Percentiles rank a stretch among this genome's conserved stretches.
phyloP scores from a whole-genome alignment of 2,797 vertebrate genomes.

The Glossophaga mutica region DNA sequence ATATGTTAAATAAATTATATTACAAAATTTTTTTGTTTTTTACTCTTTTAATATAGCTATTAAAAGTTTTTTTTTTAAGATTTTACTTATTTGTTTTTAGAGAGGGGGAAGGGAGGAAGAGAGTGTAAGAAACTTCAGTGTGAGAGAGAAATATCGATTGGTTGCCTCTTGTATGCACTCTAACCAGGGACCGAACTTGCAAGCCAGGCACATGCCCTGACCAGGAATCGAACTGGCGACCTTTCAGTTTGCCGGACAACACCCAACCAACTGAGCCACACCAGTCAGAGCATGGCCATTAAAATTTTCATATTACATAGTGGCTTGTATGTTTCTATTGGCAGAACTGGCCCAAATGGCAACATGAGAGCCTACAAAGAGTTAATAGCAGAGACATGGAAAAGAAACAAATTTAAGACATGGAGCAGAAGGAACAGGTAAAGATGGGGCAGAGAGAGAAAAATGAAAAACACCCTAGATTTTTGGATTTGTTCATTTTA shows the following conservation, averaged over 20 bases:
- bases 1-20: neutral
- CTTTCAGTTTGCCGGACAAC: neutral
- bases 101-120: neutral
- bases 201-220: neutral
- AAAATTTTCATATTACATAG: neutral
- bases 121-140: neutral
- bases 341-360: neutral
- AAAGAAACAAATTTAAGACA: neutral
- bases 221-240: neutral
- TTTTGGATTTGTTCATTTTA: neutral
- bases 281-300: neutral
- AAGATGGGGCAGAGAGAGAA: neutral
- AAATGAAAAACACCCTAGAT: neutral
- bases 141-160: neutral
- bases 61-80: neutral
- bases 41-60: neutral
- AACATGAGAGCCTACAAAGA: neutral
- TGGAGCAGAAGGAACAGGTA: neutral
- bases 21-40: neutral
- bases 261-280: neutral
- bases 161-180: neutral
- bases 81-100: neutral
- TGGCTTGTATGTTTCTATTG: neutral
- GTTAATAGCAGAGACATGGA: neutral
- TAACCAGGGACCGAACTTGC: neutral